Conservation (phyloP, 2,797 vertebrate species). For the Gadopsis bispinosus region DNA sequence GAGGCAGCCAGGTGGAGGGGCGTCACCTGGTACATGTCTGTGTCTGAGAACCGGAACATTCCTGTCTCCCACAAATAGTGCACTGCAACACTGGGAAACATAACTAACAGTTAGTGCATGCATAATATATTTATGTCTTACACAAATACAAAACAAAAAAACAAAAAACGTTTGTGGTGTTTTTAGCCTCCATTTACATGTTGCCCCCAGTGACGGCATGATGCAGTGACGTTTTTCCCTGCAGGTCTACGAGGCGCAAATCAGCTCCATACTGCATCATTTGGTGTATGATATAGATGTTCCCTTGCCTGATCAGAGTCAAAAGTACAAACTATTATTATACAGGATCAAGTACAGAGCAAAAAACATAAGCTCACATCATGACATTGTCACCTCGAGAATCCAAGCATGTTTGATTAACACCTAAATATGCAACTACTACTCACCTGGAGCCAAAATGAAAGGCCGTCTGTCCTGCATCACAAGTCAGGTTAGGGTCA, state of each 20-base stretch:
- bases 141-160: not conserved
- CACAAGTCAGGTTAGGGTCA: conserved; percentile 84
- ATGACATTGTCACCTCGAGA: not conserved
- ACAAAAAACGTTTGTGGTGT: not conserved
- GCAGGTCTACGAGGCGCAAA: conserved; percentile 78
- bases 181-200: conserved; percentile 77
- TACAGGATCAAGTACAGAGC: not conserved
- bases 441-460: conserved; percentile 86
- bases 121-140: not conserved
- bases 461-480: conserved; percentile 87
- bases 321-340: conserved; percentile 24
- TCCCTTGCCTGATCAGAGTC: conserved; percentile 80
- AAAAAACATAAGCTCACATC: not conserved
- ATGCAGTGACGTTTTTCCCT: conserved; percentile 85
- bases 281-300: conserved; percentile 84
- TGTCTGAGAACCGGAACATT: conserved; percentile 86
- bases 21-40: conserved; percentile 82
- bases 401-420: conserved; percentile 5
- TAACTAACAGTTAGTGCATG: conserved; percentile 17
- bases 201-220: conserved; percentile 86
- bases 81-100: conserved; percentile 77
- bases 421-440: not conserved
- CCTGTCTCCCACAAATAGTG: conserved; percentile 87
- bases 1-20: conserved; percentile 86
- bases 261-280: conserved; percentile 87